phyloP scores from a whole-genome alignment of 2,888 invertebrate genomes.

The Rhabditoides inermis region DNA sequence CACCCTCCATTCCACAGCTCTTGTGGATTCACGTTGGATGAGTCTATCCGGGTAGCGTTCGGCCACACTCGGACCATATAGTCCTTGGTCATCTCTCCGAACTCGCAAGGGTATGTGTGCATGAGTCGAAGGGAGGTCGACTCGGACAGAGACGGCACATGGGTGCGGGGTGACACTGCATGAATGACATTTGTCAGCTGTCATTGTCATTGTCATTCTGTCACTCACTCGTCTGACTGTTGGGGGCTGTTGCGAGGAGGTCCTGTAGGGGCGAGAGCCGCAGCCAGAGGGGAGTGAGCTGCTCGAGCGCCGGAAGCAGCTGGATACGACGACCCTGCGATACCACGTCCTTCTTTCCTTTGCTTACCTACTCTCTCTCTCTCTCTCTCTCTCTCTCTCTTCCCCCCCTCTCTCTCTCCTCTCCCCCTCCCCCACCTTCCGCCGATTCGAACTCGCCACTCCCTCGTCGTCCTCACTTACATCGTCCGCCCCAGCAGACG shows the following conservation, averaged over 20 bases:
- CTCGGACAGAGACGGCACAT: conserved; percentile 38
- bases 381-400: neutral
- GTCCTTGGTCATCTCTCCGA: conserved; percentile 54
- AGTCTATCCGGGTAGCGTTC: conserved; percentile 59
- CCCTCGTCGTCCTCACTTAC: conserved; percentile 60
- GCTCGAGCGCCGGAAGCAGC: conserved; percentile 52
- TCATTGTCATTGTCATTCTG: neutral
- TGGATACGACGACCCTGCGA: conserved; percentile 56
- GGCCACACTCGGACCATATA: conserved; percentile 55
- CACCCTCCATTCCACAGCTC: conserved; percentile 62
- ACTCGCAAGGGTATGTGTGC: conserved; percentile 53
- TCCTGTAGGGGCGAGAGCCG: conserved; percentile 45
- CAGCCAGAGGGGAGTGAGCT: conserved; percentile 47
- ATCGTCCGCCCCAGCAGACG: too few species aligned
- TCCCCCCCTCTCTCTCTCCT: conserved; percentile 1
- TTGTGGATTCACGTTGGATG: conserved; percentile 59
- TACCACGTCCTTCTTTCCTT: conserved; percentile 6
- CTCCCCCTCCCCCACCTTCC: too few species aligned
- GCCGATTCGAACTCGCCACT: conserved; percentile 42
- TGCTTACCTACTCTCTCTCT: conserved; percentile 4
- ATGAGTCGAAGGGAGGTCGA: conserved; percentile 50
- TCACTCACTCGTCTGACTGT: conserved; percentile 21
- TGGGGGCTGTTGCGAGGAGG: conserved; percentile 26
- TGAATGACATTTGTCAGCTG: too few species aligned
- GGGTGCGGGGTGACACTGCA: conserved; percentile 30